phyloP scores from a whole-genome alignment of 2,113 vertebrate species.

The Geococcyx californianus region DNA sequence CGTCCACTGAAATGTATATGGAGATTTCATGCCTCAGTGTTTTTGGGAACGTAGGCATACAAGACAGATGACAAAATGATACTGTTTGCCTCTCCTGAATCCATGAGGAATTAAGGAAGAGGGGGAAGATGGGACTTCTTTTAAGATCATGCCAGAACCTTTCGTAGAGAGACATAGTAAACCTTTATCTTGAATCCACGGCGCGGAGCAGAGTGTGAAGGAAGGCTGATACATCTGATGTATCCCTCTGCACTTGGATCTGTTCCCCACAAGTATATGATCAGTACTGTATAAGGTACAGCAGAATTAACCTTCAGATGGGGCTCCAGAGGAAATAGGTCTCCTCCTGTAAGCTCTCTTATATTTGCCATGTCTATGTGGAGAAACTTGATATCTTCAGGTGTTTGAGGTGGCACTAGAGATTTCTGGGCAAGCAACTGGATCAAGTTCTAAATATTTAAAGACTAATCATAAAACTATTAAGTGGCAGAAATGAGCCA shows the following conservation, averaged over 20 bases:
- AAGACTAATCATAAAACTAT: neutral
- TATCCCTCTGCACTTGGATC: neutral
- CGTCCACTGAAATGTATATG: neutral
- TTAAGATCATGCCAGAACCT: neutral
- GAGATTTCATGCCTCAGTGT: neutral
- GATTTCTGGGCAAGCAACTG: neutral
- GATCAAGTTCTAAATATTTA: neutral
- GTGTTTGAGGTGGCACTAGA: neutral
- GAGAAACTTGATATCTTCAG: neutral
- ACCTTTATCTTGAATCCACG: neutral
- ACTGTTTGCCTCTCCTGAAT: neutral
- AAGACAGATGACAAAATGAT: neutral
- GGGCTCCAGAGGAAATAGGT: neutral
- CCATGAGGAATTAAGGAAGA: neutral
- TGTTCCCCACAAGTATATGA: accelerated
- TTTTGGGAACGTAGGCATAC: neutral
- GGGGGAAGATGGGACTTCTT: neutral
- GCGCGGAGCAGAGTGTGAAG: neutral
- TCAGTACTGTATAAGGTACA: neutral
- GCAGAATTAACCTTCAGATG: neutral
- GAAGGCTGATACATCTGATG: neutral
- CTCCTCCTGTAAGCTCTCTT: neutral
- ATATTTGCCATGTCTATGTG: neutral
- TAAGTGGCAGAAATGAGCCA: neutral
- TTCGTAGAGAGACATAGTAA: neutral